Percentiles rank a stretch among this genome's conserved stretches.
Conservation (phyloP, 2,797 vertebrate genomes). For the Pseudochaenichthys georgianus region DNA sequence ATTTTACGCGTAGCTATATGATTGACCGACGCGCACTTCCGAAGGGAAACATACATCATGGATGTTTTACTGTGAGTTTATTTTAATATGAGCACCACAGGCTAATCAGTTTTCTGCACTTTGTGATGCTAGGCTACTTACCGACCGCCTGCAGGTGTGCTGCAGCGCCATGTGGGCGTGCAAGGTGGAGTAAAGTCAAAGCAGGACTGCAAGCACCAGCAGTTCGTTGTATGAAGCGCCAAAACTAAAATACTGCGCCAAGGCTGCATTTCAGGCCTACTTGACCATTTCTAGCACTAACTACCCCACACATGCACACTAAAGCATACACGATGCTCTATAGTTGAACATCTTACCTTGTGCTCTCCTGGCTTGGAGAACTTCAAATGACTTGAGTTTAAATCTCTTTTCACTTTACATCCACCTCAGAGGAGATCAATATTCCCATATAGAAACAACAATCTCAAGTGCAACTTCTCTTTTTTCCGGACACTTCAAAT, state of each 20-base stretch:
- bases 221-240: not conserved
- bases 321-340: not conserved
- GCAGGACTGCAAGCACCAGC: not conserved
- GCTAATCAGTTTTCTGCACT: not conserved
- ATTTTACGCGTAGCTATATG: not conserved
- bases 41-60: not conserved
- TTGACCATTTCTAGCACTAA: not conserved
- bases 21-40: not conserved
- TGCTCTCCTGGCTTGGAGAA: constrained; percentile 8
- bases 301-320: not conserved
- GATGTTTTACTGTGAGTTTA: not conserved
- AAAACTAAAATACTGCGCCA: not conserved
- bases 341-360: constrained; percentile 45
- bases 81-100: not conserved
- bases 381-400: constrained; percentile 5
- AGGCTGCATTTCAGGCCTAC: not conserved
- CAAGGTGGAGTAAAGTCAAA: constrained; percentile 2
- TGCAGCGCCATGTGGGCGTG: constrained; percentile 21
- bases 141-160: constrained; percentile 34
- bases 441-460: constrained; percentile 24
- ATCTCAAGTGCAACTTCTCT: constrained; percentile 31
- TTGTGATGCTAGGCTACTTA: constrained; percentile 24
- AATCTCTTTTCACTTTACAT: constrained; percentile 21
- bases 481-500: constrained; percentile 43
- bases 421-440: constrained; percentile 25